Base-by-base conservation (phyloP, 2,113 vertebrate species). In the Pachyramphus minor region DNA sequence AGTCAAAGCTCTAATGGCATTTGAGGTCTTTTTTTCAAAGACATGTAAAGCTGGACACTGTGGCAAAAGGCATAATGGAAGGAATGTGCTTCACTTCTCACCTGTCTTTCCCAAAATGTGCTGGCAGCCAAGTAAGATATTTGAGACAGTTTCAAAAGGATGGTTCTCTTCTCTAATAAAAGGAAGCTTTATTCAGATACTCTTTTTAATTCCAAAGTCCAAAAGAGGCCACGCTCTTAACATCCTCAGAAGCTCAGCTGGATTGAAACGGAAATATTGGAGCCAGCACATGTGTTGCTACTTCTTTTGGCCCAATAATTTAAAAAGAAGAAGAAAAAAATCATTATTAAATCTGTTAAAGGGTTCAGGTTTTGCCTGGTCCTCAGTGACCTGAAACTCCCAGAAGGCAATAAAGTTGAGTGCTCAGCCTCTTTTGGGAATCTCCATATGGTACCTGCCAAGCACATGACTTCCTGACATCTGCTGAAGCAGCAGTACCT, bases 61-160 rank as follows among this genome's bases (percentile, higher is more conserved):
- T 56, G 50, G 81, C 80, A 93, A 94, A 86, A 96, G 49, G 58
- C 90, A 78, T 84, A 88, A 96, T 79, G 93, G 94, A 96, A 96
- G 81, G 96, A 97, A 95, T 95, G 94, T 93, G 63, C 85, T 95
- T 95, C 64, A 81, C 59, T 97, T 97, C 94, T 97, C 97, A 97
- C 95, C 96, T 97, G 97, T 97, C 94, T 95, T 95, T 94, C 90
- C 76, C 64, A 85, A 97, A 96, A 94, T 30, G 71, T 84, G 35
- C 89, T 96, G 94, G 93, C 87, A 97, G 95, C 77, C 95, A 94
- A 79, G 30, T 75, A 91, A 73, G 97, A 94, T 84, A 97, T 96
- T 79, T 95, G 96, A 97, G 94, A 97, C 41, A 69, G 62, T 96
- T 94, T 97, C 95, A 97, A 97, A 97, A 95, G 96, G 93, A 94